Conservation (phyloP, 2,888 invertebrate species). For the Dromius quadrimaculatus region DNA sequence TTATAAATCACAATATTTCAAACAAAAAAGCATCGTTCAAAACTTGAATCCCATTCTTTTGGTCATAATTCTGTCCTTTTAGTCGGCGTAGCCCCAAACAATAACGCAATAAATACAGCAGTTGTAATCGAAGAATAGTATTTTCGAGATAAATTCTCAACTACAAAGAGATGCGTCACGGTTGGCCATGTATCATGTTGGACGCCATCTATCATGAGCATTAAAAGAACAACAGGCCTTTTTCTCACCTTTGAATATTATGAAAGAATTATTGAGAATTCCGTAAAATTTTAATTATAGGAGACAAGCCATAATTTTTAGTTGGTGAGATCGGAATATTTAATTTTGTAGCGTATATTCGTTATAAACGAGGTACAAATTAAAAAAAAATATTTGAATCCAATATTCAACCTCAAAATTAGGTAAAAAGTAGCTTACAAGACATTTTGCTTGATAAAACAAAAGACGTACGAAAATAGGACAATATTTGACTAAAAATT, state of each 20-base stretch:
- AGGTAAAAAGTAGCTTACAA: too few relatives aligned
- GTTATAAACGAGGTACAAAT: too few relatives aligned
- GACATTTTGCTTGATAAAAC: too few relatives aligned
- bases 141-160: conserved; percentile 11
- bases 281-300: conserved; percentile 49
- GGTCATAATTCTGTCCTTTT: too few relatives aligned
- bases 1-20: too few relatives aligned
- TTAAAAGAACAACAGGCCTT: too few relatives aligned
- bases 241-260: background rate
- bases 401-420: too few relatives aligned
- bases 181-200: conserved; percentile 12
- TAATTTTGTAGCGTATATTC: background rate
- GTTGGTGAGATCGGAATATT: background rate
- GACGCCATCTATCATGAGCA: conserved; percentile 10
- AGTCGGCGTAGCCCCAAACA: conserved; percentile 9
- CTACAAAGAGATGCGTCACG: conserved; percentile 18
- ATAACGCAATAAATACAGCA: background rate
- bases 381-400: too few relatives aligned
- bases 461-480: too few relatives aligned
- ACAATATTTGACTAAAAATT: too few relatives aligned
- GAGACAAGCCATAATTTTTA: conserved; percentile 9
- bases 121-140: conserved; percentile 15
- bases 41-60: too few relatives aligned
- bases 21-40: too few relatives aligned
- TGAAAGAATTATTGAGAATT: conserved; percentile 44